A percentile compares a stretch with the other conserved stretches of the same genome.
Evolutionary conservation across 1,140 invertebrate species (phyloP).

Genomic region (Drosophila quadrilineata): DNA sequence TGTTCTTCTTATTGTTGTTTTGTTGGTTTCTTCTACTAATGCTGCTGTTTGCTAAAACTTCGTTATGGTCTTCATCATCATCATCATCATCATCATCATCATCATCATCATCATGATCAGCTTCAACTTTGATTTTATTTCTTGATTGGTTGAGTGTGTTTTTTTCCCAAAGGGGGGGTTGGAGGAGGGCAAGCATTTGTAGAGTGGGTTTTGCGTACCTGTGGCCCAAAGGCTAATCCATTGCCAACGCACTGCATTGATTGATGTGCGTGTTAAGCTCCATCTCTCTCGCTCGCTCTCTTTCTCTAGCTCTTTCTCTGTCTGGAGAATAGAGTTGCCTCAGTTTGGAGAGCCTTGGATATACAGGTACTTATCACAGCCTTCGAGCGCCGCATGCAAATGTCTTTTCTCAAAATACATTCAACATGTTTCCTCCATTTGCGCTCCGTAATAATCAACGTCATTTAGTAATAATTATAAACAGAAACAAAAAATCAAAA

Average conservation of each 20-base stretch:
- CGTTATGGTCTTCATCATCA: no score
- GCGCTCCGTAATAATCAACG: conserved; percentile 76
- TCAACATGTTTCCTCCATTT: conserved; percentile 77
- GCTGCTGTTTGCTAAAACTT: conserved; percentile 45
- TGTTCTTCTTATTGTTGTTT: background rate
- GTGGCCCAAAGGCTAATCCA: conserved; percentile 63
- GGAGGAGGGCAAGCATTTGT: conserved; percentile 60
- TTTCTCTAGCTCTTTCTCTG: conserved; percentile 16
- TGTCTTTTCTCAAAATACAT: conserved; percentile 75
- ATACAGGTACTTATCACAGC: conserved; percentile 79
- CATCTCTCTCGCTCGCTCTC: conserved; percentile 40
- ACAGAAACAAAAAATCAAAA: conserved; percentile 50
- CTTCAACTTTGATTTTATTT: conserved; percentile 11
- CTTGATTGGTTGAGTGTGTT: conserved; percentile 7
- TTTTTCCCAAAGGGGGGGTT: conserved; percentile 14
- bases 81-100: no score
- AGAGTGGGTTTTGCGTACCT: conserved; percentile 68
- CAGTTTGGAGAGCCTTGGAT: conserved; percentile 50
- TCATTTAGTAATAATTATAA: conserved; percentile 74
- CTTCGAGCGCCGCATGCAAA: conserved; percentile 78
- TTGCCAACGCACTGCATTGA: conserved; percentile 29
- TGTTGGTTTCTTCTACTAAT: conserved; percentile 42
- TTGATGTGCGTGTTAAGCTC: conserved; percentile 53
- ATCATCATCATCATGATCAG: no score
- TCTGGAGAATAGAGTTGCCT: background rate